phyloP scores from a whole-genome alignment of 2,113 vertebrate genomes.

The Phyllopteryx taeniolatus region DNA sequence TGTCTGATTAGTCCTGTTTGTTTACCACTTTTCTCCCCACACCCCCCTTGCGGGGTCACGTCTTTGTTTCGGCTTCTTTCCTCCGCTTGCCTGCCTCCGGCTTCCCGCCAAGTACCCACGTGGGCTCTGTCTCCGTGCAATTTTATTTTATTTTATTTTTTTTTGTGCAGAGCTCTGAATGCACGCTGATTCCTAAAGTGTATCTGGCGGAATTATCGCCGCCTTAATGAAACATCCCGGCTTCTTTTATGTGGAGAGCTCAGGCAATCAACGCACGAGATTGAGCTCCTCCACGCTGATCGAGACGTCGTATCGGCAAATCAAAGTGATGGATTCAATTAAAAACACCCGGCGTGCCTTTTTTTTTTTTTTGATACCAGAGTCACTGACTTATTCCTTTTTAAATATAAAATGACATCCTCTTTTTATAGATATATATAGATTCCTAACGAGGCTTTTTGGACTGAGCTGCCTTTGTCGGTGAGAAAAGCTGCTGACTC shows the following conservation, averaged over 20 bases:
- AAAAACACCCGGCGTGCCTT: conserved; percentile 47
- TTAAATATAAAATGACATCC: conserved; percentile 21
- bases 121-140: conserved; percentile 29
- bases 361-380: conserved; percentile 28
- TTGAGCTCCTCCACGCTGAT: conserved; percentile 60
- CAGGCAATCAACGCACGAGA: conserved; percentile 65
- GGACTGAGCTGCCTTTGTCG: conserved; percentile 10
- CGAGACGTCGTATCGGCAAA: conserved; percentile 59
- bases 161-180: conserved; percentile 57
- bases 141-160: background rate
- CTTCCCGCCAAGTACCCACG: conserved; percentile 35
- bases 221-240: conserved; percentile 58
- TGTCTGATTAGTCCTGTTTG: too few relatives aligned
- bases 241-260: conserved; percentile 66
- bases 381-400: conserved; percentile 32
- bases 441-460: conserved; percentile 20
- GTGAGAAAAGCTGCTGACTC: background rate
- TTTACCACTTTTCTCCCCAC: too few relatives aligned
- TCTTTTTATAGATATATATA: conserved; percentile 7
- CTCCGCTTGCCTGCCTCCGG: conserved; percentile 14
- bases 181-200: conserved; percentile 58
- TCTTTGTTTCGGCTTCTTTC: conserved; percentile 7
- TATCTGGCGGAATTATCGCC: conserved; percentile 66
- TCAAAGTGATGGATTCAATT: conserved; percentile 66
- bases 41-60: background rate